Evolutionary conservation across 2,888 invertebrate genomes (phyloP).

Genomic region (Chrysodeixis includens): DNA sequence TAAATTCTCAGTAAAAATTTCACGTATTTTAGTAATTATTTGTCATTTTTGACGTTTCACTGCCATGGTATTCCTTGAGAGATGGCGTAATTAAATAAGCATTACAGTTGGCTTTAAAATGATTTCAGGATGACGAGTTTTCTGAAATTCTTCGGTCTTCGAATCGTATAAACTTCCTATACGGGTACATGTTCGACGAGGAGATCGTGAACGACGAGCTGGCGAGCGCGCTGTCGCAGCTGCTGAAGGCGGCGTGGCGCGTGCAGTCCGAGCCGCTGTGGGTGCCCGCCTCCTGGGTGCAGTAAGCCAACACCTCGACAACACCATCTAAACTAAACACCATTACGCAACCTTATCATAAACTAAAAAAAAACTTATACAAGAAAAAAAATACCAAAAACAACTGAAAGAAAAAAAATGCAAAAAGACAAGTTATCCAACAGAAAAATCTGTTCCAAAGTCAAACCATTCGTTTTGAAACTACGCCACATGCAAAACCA

Average conservation of each 20-base stretch:
- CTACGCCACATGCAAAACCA: too few species aligned
- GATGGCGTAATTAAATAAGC: too few species aligned
- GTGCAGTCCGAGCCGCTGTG: slow-evolving; percentile 98
- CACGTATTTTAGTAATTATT: too few species aligned
- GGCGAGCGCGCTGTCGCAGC: slow-evolving; percentile 94
- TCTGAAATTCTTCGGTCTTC: slow-evolving; percentile 95
- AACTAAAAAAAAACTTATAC: not conserved
- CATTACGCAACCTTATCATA: not conserved
- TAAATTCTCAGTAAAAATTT: too few species aligned
- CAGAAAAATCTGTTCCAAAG: too few species aligned
- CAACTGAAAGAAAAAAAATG: too few species aligned
- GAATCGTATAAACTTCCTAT: slow-evolving; percentile 96
- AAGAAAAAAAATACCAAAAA: not conserved
- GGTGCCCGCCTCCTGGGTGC: slow-evolving; percentile 98
- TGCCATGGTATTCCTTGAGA: too few species aligned
- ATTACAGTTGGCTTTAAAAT: not conserved
- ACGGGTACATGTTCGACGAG: slow-evolving; percentile 98
- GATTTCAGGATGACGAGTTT: slow-evolving; percentile 95
- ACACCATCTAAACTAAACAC: not conserved
- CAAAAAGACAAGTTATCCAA: too few species aligned
- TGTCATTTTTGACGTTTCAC: too few species aligned
- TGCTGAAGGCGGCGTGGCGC: slow-evolving; percentile 94
- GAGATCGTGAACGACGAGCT: slow-evolving; percentile 97
- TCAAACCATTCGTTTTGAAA: too few species aligned
- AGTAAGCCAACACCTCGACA: slow-evolving; percentile 83